A percentile compares a stretch with the other conserved stretches of the same genome.
Conservation (phyloP, 2,797 vertebrate genomes). For the Sebastes umbrosus region DNA sequence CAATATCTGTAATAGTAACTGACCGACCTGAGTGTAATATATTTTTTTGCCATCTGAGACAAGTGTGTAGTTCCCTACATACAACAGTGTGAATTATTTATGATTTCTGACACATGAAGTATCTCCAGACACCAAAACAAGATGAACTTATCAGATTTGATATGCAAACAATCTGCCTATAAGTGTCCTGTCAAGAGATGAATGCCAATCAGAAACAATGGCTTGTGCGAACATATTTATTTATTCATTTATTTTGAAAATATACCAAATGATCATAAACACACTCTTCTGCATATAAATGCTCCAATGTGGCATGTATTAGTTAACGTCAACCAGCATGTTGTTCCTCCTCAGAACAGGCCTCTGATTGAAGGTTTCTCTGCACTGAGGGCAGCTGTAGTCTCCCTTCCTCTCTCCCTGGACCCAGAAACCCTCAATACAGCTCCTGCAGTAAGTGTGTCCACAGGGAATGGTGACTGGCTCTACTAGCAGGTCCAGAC, state of each 20-base stretch:
- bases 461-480: conserved; percentile 19
- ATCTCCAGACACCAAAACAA: no score
- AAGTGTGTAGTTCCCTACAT: no score
- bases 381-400: conserved; percentile 25
- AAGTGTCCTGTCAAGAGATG: background rate
- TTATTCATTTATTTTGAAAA: no score
- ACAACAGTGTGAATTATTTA: no score
- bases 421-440: conserved; percentile 14
- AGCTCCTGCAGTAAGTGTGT: conserved; percentile 16
- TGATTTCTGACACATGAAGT: no score
- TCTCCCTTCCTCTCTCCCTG: background rate
- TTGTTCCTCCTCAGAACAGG: conserved; percentile 26
- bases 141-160: background rate
- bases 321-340: conserved; percentile 22
- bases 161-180: background rate
- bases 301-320: background rate
- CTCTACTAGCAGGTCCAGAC: background rate
- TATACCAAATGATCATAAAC: no score
- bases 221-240: background rate
- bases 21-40: no score
- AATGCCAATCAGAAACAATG: background rate
- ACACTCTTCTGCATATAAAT: background rate
- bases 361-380: background rate
- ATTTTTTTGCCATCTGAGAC: no score
- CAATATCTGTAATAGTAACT: no score